phyloP scores from a whole-genome alignment of 2,888 invertebrate genomes.

The Willowsia nigromaculata region DNA sequence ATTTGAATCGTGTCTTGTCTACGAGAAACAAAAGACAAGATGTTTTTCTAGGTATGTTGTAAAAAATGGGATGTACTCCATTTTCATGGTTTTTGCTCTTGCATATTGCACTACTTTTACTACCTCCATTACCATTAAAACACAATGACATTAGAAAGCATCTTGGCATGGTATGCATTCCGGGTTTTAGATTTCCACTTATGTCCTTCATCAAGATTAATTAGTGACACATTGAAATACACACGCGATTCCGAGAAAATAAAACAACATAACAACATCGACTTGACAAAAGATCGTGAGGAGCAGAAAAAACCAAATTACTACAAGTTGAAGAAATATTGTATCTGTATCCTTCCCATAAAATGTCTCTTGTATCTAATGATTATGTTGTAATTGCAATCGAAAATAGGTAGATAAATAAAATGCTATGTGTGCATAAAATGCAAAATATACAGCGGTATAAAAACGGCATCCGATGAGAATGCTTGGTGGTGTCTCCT shows the following conservation, averaged over 20 bases:
- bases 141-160: conserved; percentile 31
- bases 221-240: conserved; percentile 72
- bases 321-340: not conserved
- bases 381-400: conserved; percentile 45
- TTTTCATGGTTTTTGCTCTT: not conserved
- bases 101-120: not conserved
- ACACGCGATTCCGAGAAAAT: conserved; percentile 60
- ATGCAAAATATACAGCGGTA: not conserved
- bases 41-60: not conserved
- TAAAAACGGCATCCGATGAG: conserved; percentile 4
- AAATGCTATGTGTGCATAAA: not conserved
- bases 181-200: conserved; percentile 69
- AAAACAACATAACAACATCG: conserved; percentile 48
- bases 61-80: not conserved
- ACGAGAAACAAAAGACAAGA: not conserved
- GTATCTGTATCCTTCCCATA: not conserved
- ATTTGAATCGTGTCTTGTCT: conserved; percentile 2
- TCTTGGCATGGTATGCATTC: conserved; percentile 57
- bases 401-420: not conserved
- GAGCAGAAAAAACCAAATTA: conserved; percentile 40
- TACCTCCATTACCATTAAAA: conserved; percentile 15
- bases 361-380: conserved; percentile 18
- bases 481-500: conserved; percentile 47
- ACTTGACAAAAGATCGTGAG: conserved; percentile 60
- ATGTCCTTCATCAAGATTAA: conserved; percentile 72